These are phyloP conservation scores for Blastobasis adustella DNA, from an alignment of 2,888 invertebrate species.

Conservation along the genomic window DNA sequence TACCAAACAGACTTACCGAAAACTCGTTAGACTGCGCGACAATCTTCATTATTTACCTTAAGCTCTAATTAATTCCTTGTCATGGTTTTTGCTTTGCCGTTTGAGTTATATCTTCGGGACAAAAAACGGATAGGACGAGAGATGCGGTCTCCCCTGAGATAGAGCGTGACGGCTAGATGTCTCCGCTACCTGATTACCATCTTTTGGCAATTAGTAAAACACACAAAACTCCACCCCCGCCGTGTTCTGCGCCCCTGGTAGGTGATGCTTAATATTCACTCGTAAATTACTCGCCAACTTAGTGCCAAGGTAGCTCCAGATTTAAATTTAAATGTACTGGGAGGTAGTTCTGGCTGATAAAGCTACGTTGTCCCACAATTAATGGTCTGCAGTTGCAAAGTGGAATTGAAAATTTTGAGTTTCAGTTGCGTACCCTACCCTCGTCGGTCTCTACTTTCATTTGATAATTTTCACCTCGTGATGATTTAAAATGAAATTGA, in stretches of 20 bases:
- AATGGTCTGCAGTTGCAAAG: constrained; percentile 10
- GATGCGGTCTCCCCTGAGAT: constrained; percentile 15
- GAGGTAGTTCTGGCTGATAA: constrained; percentile 48
- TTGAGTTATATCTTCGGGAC: constrained; percentile 64
- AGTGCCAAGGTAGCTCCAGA: constrained; percentile 57
- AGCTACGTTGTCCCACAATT: constrained; percentile 32
- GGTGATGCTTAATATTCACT: constrained; percentile 71
- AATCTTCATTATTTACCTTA: constrained; percentile 75
- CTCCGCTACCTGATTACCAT: constrained; percentile 72
- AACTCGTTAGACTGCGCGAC: constrained; percentile 69
- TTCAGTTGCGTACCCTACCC: background rate
- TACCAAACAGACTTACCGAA: constrained; percentile 45
- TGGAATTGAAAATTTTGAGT: background rate
- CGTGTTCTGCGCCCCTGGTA: constrained; percentile 70
- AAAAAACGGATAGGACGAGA: constrained; percentile 30
- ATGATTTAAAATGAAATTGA: background rate
- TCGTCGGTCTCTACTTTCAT: too few species aligned
- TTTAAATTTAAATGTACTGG: constrained; percentile 58
- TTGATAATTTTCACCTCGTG: too few species aligned
- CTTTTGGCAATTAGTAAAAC: constrained; percentile 78
- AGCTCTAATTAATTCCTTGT: constrained; percentile 75
- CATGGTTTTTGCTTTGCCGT: constrained; percentile 73
- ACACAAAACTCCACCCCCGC: constrained; percentile 77
- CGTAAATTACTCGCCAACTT: constrained; percentile 73
- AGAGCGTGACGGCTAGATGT: constrained; percentile 39